Evolutionary conservation across 2,113 vertebrate species (phyloP), one percentile per base, ranked within the genome.

Genomic region (Suricata suricatta): DNA sequence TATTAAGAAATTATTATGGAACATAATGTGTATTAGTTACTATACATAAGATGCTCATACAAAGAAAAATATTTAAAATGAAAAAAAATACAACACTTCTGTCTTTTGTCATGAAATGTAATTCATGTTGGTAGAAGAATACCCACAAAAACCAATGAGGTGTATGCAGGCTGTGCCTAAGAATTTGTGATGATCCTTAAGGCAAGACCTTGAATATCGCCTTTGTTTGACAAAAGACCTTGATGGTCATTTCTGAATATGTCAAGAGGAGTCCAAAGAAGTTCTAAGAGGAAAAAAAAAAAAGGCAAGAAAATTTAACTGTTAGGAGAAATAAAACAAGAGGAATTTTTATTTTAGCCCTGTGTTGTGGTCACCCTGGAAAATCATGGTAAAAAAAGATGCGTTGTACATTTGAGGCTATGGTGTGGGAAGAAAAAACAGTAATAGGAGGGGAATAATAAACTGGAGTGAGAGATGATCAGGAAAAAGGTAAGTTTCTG

Each of bases 21-120:
- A 31, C 15, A 41, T 15, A 79, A 4, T 50, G 72, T 71, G 47
- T 85, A 47, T 80, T 50, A 54, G 38, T 54, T 66, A 69, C 52
- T 95, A 3, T 23, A 57, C 2, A 74, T 44, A 31, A 38, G 9
- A 80, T 19, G 83, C 13, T 83, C 7, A 89, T 25, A 33, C 23
- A 82, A 84, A 88, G 54, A 15, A 71, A 91, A 84, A 33, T 79
- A 87, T 64, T 89, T 90, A 83, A 95, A 94, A 91, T 52, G 23
- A 79, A 94, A 84, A 84, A 89, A 77, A 50, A 79, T 47, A 29
- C 10, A 57, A 80, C 63, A 17, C 15, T 77, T 92, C 35, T 79
- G 41, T 17, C 0, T 93, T 91, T 88, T 77, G 12, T 50, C 9
- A 10, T 90, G 52, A 96, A 1, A 47, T 71, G 66, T 68, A 71